Base-by-base conservation (phyloP, 2,797 vertebrate genomes). In the Anas bahamensis region DNA sequence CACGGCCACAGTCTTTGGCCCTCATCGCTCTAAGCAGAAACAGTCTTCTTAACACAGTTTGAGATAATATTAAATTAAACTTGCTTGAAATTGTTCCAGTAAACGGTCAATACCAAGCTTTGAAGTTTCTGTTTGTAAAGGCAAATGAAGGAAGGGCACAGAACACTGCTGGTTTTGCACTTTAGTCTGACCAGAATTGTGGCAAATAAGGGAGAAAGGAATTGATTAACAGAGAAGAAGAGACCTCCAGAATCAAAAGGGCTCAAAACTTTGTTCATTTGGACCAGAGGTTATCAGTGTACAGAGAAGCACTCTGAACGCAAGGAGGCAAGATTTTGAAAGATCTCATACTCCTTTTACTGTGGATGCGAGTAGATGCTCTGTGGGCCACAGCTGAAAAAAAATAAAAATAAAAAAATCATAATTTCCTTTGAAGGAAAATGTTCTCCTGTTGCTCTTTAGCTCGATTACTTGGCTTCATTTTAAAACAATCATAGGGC, bases 201-300 rank as follows among this genome's bases (percentile, higher is more conserved):
- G 77, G 57, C 35, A 86, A 93, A 86, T 90, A 83, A 90, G 73
- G 93, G 82, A 93, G 76, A 50, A 88, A 41, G 71, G 13, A 89
- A 93, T 81, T 92, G 65, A 97, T 97, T 96, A 93, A 94, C 65
- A 91, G 88, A 88, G 73, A 91, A 44, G 41, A 68, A 61, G 63
- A 91, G 83, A 88, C 60, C 88, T 95, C 68, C 83, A 78, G 84
- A 93, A 92, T 60, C 93, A 96, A 93, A 95, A 92, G 83, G 56
- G 28, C 46, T 95, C 57, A 76, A 87, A 94, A 86, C 39, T 50
- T 90, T 90, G 52, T 78, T 93, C 88, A 52, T 85, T n/a, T 70
- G 74, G 3, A 66, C 78, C 72, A 96, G 66, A 93, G n/a, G 73
- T 84, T 92, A 83, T 84, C 53, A 86, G 50, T 95, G 90, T 89